These are phyloP conservation scores for Drosophila suboccidentalis DNA, from an alignment of 2,888 invertebrate genomes.

Conservation along the genomic window DNA sequence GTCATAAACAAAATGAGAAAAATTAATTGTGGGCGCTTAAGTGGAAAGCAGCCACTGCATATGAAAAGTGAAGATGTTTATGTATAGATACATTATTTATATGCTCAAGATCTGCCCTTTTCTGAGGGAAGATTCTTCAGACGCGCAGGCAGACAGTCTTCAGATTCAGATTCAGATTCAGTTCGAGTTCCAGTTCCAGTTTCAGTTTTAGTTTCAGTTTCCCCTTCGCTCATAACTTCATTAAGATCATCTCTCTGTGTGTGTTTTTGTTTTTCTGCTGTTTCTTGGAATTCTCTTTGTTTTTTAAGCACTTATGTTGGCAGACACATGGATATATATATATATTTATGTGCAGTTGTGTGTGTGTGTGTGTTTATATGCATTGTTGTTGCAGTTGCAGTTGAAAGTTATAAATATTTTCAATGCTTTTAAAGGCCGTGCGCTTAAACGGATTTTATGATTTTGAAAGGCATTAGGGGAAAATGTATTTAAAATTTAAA, in stretches of 20 bases:
- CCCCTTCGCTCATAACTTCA: constrained; percentile 55
- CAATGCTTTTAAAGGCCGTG: constrained; percentile 37
- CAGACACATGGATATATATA: constrained; percentile 14
- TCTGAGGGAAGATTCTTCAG: constrained; percentile 5
- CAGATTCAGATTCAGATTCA: not conserved
- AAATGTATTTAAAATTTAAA: constrained; percentile 34
- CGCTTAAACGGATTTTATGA: constrained; percentile 30
- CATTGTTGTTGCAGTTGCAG: constrained; percentile 42
- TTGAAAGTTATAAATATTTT: constrained; percentile 20
- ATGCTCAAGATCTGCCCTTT: constrained; percentile 20
- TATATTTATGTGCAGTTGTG: not conserved
- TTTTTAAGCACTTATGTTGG: constrained; percentile 39
- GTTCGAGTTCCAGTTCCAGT: constrained; percentile 9
- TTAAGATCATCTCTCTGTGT: constrained; percentile 40
- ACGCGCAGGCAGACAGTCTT: constrained; percentile 6
- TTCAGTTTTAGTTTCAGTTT: constrained; percentile 5
- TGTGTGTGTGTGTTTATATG: not conserved
- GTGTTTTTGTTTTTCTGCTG: constrained; percentile 9
- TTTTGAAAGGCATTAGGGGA: constrained; percentile 15
- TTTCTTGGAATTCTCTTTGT: constrained; percentile 56
- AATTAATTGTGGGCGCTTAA: constrained; percentile 73
- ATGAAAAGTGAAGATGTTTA: constrained; percentile 15
- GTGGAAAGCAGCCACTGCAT: constrained; percentile 44
- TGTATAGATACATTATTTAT: constrained; percentile 22
- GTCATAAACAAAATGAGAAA: constrained; percentile 35